A percentile compares a stretch with the other conserved stretches of the same genome.
These are phyloP conservation scores for Sebastiscus tertius DNA, from an alignment of 2,797 vertebrate species.

Conservation along the genomic window DNA sequence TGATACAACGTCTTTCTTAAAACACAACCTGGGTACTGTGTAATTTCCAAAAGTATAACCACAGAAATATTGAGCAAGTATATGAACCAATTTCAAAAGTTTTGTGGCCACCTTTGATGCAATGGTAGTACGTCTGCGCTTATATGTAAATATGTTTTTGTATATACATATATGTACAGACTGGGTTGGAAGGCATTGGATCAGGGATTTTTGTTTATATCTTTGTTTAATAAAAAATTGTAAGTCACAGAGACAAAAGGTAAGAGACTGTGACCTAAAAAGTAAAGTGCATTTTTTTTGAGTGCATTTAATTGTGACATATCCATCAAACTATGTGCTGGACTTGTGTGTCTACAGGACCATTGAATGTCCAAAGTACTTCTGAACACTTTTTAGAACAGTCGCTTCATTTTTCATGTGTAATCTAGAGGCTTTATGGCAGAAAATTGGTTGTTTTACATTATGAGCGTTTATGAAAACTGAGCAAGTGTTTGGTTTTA, in stretches of 20 bases:
- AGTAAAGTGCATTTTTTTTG: conserved; percentile 12
- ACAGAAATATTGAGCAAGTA: background rate
- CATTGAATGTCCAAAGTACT: conserved; percentile 40
- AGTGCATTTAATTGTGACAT: conserved; percentile 21
- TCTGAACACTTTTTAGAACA: conserved; percentile 27
- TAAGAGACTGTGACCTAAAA: conserved; percentile 33
- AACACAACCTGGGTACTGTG: background rate
- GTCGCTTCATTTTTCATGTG: conserved; percentile 28
- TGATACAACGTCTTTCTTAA: background rate
- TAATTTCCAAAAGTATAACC: background rate
- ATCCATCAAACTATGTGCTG: conserved; percentile 21
- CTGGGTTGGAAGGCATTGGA: background rate
- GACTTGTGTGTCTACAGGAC: conserved; percentile 40
- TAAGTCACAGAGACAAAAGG: conserved; percentile 33
- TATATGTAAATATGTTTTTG: background rate
- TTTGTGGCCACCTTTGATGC: background rate
- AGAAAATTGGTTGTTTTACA: conserved; percentile 35
- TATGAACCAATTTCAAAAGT: background rate
- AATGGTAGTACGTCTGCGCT: background rate
- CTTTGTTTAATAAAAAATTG: conserved; percentile 1
- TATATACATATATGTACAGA: background rate
- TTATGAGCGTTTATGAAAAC: conserved; percentile 29
- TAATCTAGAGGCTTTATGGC: conserved; percentile 43
- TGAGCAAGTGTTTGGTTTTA: conserved; percentile 7
- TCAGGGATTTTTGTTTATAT: conserved; percentile 5